Conservation (phyloP, 1,140 invertebrate genomes). For the Drosophila mojavensis region DNA sequence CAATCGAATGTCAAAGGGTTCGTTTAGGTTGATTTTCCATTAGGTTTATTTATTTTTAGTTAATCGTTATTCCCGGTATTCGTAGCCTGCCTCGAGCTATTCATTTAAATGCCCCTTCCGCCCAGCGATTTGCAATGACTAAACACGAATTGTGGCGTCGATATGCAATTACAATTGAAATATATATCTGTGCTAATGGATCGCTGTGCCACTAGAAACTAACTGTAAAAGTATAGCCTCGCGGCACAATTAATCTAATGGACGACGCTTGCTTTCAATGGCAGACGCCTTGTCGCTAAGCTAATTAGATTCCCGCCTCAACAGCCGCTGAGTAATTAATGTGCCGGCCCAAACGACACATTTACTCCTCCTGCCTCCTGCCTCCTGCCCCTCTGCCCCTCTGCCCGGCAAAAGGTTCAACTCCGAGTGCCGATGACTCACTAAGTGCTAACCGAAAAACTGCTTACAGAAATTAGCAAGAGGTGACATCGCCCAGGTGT, state of each 20-base stretch:
- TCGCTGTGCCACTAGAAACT: neutral
- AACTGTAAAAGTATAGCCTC: neutral
- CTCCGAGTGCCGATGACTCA: slow-evolving; percentile 12
- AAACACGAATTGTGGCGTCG: no score
- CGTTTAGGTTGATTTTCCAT: no score
- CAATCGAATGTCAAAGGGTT: no score
- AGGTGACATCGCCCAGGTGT: no score
- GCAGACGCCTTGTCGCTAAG: slow-evolving; percentile 29
- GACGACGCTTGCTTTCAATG: slow-evolving; percentile 46
- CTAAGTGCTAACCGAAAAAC: neutral
- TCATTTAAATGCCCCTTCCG: no score
- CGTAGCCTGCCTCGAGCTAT: no score
- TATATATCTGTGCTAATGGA: neutral
- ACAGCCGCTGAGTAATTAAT: slow-evolving; percentile 48
- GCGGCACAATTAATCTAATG: slow-evolving; percentile 58
- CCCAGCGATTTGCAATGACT: no score
- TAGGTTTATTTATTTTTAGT: no score
- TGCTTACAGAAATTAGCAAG: slow-evolving; percentile 50
- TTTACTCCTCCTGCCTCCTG: neutral
- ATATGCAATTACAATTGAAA: slow-evolving; percentile 2
- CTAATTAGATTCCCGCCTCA: slow-evolving; percentile 71
- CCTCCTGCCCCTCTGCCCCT: no score
- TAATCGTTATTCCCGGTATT: no score
- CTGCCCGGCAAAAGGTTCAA: no score
- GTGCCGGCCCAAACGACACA: slow-evolving; percentile 27